Base-by-base conservation (phyloP, 2,888 invertebrate species). In the Machimus rusticus region DNA sequence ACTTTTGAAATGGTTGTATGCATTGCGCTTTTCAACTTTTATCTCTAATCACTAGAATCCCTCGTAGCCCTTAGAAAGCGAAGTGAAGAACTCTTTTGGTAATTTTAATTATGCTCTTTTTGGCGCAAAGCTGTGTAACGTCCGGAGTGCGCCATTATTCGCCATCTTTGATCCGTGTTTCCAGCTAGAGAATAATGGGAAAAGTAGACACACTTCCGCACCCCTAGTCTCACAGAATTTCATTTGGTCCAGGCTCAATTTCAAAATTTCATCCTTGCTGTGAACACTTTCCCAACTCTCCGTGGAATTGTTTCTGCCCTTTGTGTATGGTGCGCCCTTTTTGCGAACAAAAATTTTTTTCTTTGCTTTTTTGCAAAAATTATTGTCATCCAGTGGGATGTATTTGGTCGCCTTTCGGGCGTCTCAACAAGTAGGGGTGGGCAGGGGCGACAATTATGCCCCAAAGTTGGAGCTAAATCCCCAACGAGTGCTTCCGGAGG, bases 391-490 rank as follows among this genome's bases (percentile, higher is more conserved):
- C 66, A 66, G 66, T 28, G n/a, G 28, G 14, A 37, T 76, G 39
- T 76, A 37, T 76, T 39, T n/a, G 76, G 39, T 76, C 34, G 28
- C 16, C 76, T 39, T 55, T 34, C 31, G 55, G 55, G 16, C 23
- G 55, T 31, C 81, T 81, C 55, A 81, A 81, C 81, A 81, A 81
- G 81, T 81, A 8, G 28, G 76, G 43, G 37, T 23, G 23, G 6
- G 19, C 6, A 37, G 46, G 39, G 51, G 19, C 51, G 34, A 31
- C 81, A 81, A 81, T 81, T 81, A 81, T 81, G 31, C 81, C 14
- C 23, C 46, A 2, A 78, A 81, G 31, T 81, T 81, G 81, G 81
- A 81, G 51, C 51, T 51, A 55, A 81, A 81, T 81, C 51, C n/a
- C 34, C 81, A 51, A 31, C 31, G 31, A 81, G 51, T 16, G 55